These are phyloP conservation scores for Cephus pygmeus DNA, from an alignment of 2,888 invertebrate genomes.

Conservation along the genomic window DNA sequence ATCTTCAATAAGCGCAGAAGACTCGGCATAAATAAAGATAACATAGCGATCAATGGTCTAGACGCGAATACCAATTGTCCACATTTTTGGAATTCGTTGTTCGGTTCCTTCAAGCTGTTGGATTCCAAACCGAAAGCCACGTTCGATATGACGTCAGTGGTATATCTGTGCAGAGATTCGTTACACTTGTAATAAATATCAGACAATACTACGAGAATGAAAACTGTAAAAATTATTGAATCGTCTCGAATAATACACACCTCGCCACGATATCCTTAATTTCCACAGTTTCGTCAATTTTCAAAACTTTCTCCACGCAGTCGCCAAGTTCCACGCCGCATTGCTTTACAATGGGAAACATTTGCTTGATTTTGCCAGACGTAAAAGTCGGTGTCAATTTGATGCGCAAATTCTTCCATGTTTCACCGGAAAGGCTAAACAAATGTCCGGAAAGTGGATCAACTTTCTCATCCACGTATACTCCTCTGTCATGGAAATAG, in stretches of 20 bases:
- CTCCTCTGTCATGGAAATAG: slow-evolving; percentile 75
- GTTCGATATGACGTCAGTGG: slow-evolving; percentile 65
- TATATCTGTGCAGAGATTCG: slow-evolving; percentile 43
- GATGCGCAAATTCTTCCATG: slow-evolving; percentile 74
- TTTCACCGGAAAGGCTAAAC: slow-evolving; percentile 70
- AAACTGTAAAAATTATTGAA: no score
- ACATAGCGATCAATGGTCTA: background rate
- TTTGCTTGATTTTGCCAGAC: slow-evolving; percentile 74
- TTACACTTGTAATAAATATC: no score
- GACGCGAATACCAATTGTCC: slow-evolving; percentile 31
- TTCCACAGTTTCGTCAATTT: slow-evolving; percentile 49
- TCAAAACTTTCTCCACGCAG: slow-evolving; percentile 60
- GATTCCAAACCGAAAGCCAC: slow-evolving; percentile 65
- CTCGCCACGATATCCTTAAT: slow-evolving; percentile 10
- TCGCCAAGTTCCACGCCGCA: slow-evolving; percentile 69
- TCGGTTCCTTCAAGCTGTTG: slow-evolving; percentile 57
- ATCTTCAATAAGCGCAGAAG: slow-evolving; percentile 6
- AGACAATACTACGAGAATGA: no score
- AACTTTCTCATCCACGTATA: slow-evolving; percentile 71
- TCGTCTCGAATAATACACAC: background rate
- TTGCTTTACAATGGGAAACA: slow-evolving; percentile 72
- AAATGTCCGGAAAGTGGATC: slow-evolving; percentile 74
- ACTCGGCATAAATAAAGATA: background rate
- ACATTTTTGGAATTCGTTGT: slow-evolving; percentile 49
- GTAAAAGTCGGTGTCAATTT: slow-evolving; percentile 77